Base-by-base conservation (phyloP, 2,113 vertebrate genomes). In the Lophura nycthemera region DNA sequence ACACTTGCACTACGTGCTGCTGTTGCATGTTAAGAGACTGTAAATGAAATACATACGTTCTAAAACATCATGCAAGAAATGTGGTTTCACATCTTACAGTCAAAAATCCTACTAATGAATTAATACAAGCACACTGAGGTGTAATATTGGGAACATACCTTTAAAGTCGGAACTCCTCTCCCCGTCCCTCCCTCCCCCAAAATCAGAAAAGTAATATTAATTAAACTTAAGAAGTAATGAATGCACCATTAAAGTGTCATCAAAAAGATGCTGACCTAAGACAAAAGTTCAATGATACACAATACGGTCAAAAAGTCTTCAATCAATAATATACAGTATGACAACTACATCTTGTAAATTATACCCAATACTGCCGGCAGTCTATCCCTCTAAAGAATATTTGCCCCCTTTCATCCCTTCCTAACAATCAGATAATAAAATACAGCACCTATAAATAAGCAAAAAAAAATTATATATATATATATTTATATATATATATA, bases 321-420 rank as follows among this genome's bases (percentile, higher is more conserved):
- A 98, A 98, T 99, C 98, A 98, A 98, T 98, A 99, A 99, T 99
- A 99, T 99, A 99, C 99, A 99, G 98, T 98, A 98, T 98, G 98
- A 99, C 98, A 99, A 98, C 98, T 99, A 99, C 98, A 98, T 98
- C 98, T 99, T 98, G 99, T 99, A 99, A 99, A 99, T 99, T 99
- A 99, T 99, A 99, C 98, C 98, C 98, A 99, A 99, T 99, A 99
- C 99, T 99, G 99, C 99, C 99, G 99, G 99, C 99, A 99, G 99
- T 99, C 99, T 99, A 99, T 99, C 98, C 98, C 98, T 98, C 99
- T 99, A 99, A 98, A 98, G 98, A 98, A 98, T 98, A 99, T 98
- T 99, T 99, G 98, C 98, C 98, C 98, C 98, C 98, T 98, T 98
- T 98, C 98, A 99, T 99, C 98, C 98, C 98, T 98, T 99, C 98